A percentile compares a stretch with the other conserved stretches of the same genome.
Conservation (phyloP, 2,797 vertebrate species). For the Threskiornis aethiopicus region DNA sequence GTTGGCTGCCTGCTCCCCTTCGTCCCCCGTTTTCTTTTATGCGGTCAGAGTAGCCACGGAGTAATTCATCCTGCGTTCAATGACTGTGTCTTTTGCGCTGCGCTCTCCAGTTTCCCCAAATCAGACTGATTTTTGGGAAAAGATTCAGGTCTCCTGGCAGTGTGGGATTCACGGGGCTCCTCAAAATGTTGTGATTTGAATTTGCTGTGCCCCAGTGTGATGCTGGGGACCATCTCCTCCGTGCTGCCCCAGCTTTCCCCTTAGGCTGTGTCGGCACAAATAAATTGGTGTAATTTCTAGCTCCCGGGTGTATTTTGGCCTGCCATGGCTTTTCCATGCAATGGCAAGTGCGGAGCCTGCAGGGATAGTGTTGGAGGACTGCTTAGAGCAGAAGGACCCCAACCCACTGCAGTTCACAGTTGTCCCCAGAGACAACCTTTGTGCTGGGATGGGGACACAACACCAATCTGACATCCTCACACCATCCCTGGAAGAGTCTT, state of each 20-base stretch:
- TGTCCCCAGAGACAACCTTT: background rate
- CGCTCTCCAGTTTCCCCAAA: rapidly evolving
- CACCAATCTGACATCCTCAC: background rate
- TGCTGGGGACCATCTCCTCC: background rate
- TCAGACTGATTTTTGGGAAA: background rate
- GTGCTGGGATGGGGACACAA: background rate
- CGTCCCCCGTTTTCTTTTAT: background rate
- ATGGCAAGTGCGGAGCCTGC: background rate
- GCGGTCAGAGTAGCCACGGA: rapidly evolving
- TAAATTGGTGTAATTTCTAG: background rate
- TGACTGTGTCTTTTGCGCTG: rapidly evolving
- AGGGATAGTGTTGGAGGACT: background rate
- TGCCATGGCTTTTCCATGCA: background rate
- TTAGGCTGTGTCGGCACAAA: background rate
- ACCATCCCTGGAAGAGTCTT: background rate
- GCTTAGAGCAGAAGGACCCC: background rate
- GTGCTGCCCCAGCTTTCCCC: background rate
- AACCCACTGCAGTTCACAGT: rapidly evolving
- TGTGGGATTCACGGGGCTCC: background rate
- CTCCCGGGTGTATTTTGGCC: background rate
- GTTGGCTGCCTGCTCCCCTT: background rate
- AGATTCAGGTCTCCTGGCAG: background rate
- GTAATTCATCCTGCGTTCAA: background rate
- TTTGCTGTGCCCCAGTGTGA: background rate
- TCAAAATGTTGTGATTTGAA: background rate